Base-by-base conservation (phyloP, 1,140 invertebrate species). In the Drosophila orena region DNA sequence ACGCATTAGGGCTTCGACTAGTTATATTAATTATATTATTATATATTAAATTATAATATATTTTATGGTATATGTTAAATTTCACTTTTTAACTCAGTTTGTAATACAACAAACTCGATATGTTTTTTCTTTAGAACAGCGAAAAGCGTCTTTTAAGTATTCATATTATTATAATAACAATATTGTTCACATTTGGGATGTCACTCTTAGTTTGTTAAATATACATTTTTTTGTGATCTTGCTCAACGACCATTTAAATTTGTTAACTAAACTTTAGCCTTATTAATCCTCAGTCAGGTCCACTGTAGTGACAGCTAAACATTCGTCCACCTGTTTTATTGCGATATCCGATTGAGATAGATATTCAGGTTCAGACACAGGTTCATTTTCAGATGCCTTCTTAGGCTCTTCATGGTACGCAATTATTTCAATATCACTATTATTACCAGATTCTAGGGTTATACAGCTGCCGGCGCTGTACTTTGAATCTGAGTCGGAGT, bases 341-440 rank as follows among this genome's bases (percentile, higher is more conserved):
- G 30, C 8, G 27, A 43, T 43, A 22, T 12, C 12, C 8, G 17
- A 11, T 44, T 20, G 8, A 11, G 27, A 4, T 3, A 8, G 30
- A 30, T 30, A 3, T 44, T 42, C 11, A 40, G 34, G 14, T 15
- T n/a, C 5, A 46, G 43, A 22, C 11, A 6, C 20, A 27, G 46
- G 22, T 27, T 27, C 7, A n/a, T 14, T n/a, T 60, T 30, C 30
- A 38, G 11, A 14, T 38, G 44, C 20, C 34, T 22, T 40, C 22
- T 49, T 5, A 17, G 53, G 22, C 6, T 68, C 27, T 20, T 17
- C 11, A 34, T 61, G 50, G 11, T 22, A 38, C 49, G 73, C 68
- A 10, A 85, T 62, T 59, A 88, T 64, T 68, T 86, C 78, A 66
- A 81, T 59, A 81, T 88, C 83, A 76, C 80, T 84, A 35, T 49